Conservation (phyloP, 64 coral and sea anemone genomes). For the Porites lutea region DNA sequence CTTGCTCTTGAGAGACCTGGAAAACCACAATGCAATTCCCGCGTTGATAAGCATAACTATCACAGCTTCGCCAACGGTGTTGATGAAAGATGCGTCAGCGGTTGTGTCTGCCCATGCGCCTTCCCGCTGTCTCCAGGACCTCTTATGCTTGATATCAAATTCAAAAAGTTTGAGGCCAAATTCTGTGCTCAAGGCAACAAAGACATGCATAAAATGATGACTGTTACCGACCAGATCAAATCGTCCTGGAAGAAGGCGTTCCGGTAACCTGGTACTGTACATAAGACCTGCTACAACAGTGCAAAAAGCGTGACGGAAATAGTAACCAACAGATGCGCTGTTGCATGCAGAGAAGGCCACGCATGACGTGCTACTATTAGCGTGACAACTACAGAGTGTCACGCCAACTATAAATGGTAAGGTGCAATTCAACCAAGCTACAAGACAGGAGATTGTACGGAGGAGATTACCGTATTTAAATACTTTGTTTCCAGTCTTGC, state of each 20-base stretch:
- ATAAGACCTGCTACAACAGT: constrained; percentile 23
- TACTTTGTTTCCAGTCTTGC: constrained; percentile 15
- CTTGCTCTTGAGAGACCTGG: not conserved
- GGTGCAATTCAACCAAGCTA: constrained; percentile 6
- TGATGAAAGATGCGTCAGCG: not conserved
- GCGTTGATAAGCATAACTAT: constrained; percentile 19
- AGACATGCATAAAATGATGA: constrained; percentile 70
- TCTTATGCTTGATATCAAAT: not conserved
- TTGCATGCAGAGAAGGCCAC: constrained; percentile 10
- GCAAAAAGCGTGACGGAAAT: constrained; percentile 34
- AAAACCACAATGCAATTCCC: constrained; percentile 15
- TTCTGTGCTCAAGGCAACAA: constrained; percentile 27
- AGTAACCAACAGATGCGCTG: not conserved
- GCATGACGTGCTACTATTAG: not conserved
- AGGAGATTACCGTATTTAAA: constrained; percentile 30
- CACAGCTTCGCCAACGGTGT: constrained; percentile 16
- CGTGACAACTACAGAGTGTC: constrained; percentile 17
- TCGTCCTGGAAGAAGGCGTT: constrained; percentile 46
- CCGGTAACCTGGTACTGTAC: constrained; percentile 50
- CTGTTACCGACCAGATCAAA: constrained; percentile 72
- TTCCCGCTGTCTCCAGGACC: not conserved
- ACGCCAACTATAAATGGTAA: constrained; percentile 51
- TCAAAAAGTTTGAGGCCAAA: constrained; percentile 40
- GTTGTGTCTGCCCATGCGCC: not conserved
- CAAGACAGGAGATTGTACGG: constrained; percentile 1